Conservation (phyloP, 2,888 invertebrate species). For the Andricus curvator region DNA sequence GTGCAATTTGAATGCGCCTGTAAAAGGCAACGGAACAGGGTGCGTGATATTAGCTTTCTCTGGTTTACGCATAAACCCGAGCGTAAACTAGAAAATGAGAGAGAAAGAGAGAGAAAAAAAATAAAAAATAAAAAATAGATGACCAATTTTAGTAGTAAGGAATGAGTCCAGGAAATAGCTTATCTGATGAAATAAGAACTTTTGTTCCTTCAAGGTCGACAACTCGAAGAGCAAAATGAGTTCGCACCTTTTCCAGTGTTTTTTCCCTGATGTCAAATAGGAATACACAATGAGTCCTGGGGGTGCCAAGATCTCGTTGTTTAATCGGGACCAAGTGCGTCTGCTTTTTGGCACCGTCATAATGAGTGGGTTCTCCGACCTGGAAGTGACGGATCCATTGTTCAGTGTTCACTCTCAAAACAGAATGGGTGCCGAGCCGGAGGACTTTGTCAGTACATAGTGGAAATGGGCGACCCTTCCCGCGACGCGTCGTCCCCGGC, state of each 20-base stretch:
- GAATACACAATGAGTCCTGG: background rate
- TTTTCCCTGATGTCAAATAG: background rate
- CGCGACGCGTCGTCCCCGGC: background rate
- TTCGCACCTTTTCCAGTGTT: background rate
- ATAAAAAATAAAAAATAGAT: too few species aligned
- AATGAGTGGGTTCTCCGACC: slow-evolving; percentile 32
- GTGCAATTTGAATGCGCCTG: too few species aligned
- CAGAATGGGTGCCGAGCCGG: slow-evolving; percentile 7
- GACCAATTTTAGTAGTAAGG: too few species aligned
- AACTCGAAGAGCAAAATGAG: background rate
- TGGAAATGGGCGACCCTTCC: slow-evolving; percentile 8
- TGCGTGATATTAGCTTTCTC: too few species aligned
- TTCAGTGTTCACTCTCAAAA: slow-evolving; percentile 12
- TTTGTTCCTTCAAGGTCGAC: too few species aligned
- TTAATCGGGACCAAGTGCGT: slow-evolving; percentile 34
- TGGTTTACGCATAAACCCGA: too few species aligned
- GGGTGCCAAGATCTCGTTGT: slow-evolving; percentile 6
- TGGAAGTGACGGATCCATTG: slow-evolving; percentile 40
- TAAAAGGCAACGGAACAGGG: too few species aligned
- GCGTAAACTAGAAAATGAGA: too few species aligned
- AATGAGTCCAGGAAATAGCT: too few species aligned
- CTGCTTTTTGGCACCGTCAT: slow-evolving; percentile 27
- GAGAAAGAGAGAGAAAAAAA: too few species aligned
- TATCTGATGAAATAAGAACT: too few species aligned
- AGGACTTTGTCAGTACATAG: slow-evolving; percentile 15